Percentiles rank a stretch among this genome's conserved stretches.
Conservation (phyloP, 2,797 vertebrate genomes). For the Lycodopsis pacificus region DNA sequence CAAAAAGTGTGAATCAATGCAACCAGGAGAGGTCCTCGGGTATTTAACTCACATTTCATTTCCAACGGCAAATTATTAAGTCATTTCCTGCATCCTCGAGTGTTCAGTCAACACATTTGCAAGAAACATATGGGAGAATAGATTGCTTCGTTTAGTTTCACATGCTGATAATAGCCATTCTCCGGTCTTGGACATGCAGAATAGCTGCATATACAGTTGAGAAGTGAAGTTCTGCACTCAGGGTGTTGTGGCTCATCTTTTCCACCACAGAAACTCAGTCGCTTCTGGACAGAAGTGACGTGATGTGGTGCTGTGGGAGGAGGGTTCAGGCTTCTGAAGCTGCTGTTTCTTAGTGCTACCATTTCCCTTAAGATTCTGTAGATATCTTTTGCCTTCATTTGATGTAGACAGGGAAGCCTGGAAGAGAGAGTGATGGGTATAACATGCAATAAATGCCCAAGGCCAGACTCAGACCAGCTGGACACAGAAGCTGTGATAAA, state of each 20-base stretch:
- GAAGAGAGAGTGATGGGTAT: constrained; percentile 12
- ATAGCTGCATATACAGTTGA: neutral
- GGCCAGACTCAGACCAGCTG: constrained; percentile 33
- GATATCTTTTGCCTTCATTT: constrained; percentile 41
- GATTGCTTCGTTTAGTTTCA: neutral
- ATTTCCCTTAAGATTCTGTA: constrained; percentile 49
- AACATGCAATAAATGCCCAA: constrained; percentile 51
- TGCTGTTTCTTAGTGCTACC: constrained; percentile 36
- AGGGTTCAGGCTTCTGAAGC: constrained; percentile 48
- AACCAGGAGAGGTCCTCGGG: too few species aligned
- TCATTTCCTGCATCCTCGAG: too few species aligned
- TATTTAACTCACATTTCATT: too few species aligned
- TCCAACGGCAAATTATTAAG: neutral
- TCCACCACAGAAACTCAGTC: constrained; percentile 20
- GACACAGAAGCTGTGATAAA: constrained; percentile 26
- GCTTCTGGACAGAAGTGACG: constrained; percentile 50
- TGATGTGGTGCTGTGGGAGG: constrained; percentile 47
- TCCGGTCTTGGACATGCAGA: neutral
- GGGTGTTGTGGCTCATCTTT: constrained; percentile 20
- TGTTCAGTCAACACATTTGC: neutral
- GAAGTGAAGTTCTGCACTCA: constrained; percentile 18
- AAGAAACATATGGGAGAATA: neutral
- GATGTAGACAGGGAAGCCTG: constrained; percentile 32
- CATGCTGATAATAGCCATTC: neutral
- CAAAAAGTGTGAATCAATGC: too few species aligned